These are phyloP conservation scores for Macrocentrus cingulum DNA, from an alignment of 1,140 invertebrate species.

Conservation along the genomic window DNA sequence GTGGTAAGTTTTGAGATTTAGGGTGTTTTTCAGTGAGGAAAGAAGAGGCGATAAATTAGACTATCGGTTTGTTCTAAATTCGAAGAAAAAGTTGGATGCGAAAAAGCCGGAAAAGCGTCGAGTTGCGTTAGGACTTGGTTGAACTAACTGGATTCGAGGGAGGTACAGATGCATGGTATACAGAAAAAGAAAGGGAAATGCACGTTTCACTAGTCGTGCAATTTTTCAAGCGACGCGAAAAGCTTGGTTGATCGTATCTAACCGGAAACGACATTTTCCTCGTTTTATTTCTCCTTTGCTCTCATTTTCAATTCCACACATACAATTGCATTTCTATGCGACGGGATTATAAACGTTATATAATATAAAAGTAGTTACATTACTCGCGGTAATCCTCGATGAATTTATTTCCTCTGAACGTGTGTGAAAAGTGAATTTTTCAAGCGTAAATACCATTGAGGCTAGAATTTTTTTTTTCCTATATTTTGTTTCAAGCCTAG, in stretches of 20 bases:
- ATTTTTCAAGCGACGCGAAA: background rate
- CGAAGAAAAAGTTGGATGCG: constrained; percentile 9
- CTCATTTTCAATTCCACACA: background rate
- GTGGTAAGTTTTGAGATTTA: background rate
- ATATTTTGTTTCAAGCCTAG: too few relatives aligned
- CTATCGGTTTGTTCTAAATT: constrained; percentile 1
- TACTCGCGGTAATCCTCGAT: too few relatives aligned
- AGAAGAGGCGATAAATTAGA: constrained; percentile 11
- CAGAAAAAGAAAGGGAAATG: background rate
- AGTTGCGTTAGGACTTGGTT: constrained; percentile 14
- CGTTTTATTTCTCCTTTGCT: background rate
- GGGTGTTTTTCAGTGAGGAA: background rate
- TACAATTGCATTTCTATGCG: too few relatives aligned
- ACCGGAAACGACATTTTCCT: background rate
- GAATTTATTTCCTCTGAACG: too few relatives aligned
- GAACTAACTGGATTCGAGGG: background rate
- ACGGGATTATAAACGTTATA: too few relatives aligned
- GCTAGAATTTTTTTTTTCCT: too few relatives aligned
- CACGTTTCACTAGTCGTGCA: background rate
- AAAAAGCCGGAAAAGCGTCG: constrained; percentile 19
- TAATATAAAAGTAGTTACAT: too few relatives aligned
- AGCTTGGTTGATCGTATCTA: background rate
- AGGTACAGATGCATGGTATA: background rate
- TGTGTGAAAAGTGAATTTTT: too few relatives aligned
- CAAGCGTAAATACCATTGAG: too few relatives aligned